phyloP scores from a whole-genome alignment of 2,888 invertebrate genomes.

The Acrobasis suavella region DNA sequence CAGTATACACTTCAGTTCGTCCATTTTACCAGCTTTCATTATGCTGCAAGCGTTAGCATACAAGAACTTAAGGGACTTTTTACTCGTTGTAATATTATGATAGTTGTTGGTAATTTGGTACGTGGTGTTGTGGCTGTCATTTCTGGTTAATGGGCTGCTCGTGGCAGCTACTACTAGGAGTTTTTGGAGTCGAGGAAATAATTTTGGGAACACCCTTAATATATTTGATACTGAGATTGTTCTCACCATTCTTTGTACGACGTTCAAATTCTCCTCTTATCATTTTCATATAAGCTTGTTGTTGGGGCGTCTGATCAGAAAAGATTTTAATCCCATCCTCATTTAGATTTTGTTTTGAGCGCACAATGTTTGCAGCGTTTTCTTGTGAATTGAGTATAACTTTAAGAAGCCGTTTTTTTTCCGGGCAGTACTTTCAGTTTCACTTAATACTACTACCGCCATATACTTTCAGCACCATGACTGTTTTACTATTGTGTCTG shows the following conservation, averaged over 20 bases:
- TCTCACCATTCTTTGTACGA: constrained; percentile 7
- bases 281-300: neutral
- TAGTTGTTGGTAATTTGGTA: neutral
- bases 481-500: too few relatives aligned
- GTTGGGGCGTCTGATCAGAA: constrained; percentile 9
- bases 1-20: constrained; percentile 2
- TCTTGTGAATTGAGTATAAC: neutral
- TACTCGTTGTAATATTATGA: neutral
- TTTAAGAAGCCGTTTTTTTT: neutral
- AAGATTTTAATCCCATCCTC: neutral
- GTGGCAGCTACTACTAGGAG: neutral
- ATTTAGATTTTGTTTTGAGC: neutral
- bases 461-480: too few relatives aligned
- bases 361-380: neutral
- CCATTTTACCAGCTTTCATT: neutral
- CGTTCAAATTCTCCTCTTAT: neutral
- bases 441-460: too few relatives aligned
- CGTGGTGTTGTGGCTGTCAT: neutral
- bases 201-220: constrained; percentile 5
- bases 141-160: neutral
- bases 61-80: neutral
- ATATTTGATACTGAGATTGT: constrained; percentile 2
- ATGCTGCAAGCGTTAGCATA: constrained; percentile 4
- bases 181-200: constrained; percentile 1
- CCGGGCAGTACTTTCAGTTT: neutral